Base-by-base conservation (phyloP, 92 coral and sea anemone species). In the Micromussa lordhowensis region DNA sequence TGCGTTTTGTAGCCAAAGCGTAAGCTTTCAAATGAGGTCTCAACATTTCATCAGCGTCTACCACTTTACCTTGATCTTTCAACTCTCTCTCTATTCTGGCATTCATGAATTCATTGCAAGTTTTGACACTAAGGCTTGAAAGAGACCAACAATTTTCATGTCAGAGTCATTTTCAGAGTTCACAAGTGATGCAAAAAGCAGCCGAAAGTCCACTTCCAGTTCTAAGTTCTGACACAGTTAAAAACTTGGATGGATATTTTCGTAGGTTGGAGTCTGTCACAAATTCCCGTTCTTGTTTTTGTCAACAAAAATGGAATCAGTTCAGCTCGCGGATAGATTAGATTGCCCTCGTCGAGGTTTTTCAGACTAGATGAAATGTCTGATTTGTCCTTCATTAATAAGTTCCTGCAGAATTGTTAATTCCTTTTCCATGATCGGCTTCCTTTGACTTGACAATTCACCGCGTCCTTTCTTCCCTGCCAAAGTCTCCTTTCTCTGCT, bases 1-100 rank as follows among this genome's bases (percentile, higher is more conserved):
- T 74, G 57, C 88, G 82, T 85, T 74, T 84, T 73, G 88, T 74
- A 19, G 71, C 48, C 38, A 89, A 49, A 17, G 92, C 75, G 48
- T 40, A 84, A 3, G 88, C 30, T 59, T 89, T 9, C 84, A n/a
- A 73, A 22, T 75, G 80, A 26, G 88, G 88, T 61, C 89, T 35
- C 11, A 83, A 85, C 88, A 89, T 89, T 40, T 89, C 88, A 68
- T 89, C 88, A 26, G 92, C 88, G 61, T 89, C 72, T 0, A 83
- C 92, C n/a, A 89, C 85, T 68, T 89, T 89, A 10, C 80, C 73
- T 34, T 84, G 70, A 22, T 16, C 57, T 72, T 84, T 85, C 14
- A 90, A 76, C 32, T 90, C 80, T 79, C 92, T 85, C 40, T 90
- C 92, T 13, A 54, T 70, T 21, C 48, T 84, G 22, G 87, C 87